Evolutionary conservation across 2,113 vertebrate genomes (phyloP).

Genomic region (Struthidea cinerea): DNA sequence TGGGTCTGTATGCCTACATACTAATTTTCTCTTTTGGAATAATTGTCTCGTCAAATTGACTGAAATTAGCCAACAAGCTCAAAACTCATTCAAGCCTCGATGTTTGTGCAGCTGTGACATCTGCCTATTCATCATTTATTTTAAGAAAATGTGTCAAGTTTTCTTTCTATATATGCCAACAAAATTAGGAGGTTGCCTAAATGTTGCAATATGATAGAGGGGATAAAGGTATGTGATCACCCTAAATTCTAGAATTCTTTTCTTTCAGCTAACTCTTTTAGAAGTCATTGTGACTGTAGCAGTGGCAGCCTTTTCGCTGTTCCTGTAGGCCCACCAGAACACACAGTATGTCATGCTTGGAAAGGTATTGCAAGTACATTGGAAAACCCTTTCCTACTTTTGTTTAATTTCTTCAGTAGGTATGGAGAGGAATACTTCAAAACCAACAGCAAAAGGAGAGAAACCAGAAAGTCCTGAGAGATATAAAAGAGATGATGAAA

Average conservation of each 20-base stretch:
- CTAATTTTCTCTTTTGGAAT: background rate
- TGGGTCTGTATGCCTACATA: background rate
- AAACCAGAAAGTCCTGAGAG: slow-evolving; percentile 67
- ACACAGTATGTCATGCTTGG: background rate
- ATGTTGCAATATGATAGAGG: background rate
- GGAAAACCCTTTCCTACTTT: background rate
- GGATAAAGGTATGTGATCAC: background rate
- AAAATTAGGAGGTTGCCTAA: background rate
- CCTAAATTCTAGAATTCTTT: background rate
- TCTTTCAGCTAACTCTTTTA: background rate
- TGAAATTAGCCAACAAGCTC: background rate
- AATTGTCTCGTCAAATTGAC: background rate
- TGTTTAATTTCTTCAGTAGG: slow-evolving; percentile 34
- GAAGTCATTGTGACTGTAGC: background rate
- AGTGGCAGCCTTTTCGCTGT: background rate
- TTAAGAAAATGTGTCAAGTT: background rate
- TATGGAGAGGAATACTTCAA: slow-evolving; percentile 36
- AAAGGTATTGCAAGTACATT: background rate
- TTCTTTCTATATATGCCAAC: background rate
- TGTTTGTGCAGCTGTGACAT: background rate
- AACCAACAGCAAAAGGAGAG: slow-evolving; percentile 30
- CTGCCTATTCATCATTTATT: background rate
- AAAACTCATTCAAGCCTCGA: background rate
- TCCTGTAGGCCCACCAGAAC: background rate
- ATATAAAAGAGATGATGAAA: slow-evolving; percentile 77